A percentile compares a stretch with the other conserved stretches of the same genome.
Evolutionary conservation across 2,797 vertebrate species (phyloP).

Genomic region (Heteromormyrus szaboi): DNA sequence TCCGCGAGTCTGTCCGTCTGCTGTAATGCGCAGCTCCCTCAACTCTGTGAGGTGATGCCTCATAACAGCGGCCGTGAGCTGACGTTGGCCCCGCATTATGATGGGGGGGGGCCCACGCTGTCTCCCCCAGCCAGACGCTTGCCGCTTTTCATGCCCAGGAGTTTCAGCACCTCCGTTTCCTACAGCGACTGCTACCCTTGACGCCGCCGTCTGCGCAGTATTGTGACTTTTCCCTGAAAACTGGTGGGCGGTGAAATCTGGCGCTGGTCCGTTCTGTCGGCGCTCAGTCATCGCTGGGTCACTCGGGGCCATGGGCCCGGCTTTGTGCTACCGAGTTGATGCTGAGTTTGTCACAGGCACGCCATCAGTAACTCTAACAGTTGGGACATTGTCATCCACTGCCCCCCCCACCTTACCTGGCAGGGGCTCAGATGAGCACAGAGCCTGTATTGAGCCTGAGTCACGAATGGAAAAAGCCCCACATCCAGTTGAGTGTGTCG

Average conservation of each 20-base stretch:
- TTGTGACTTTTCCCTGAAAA: not conserved
- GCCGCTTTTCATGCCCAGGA: not conserved
- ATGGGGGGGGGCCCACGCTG: not conserved
- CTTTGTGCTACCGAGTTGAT: not conserved
- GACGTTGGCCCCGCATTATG: not conserved
- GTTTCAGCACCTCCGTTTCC: not conserved
- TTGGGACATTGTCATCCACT: not conserved
- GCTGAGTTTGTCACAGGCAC: not conserved
- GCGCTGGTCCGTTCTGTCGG: not conserved
- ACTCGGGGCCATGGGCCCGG: not conserved
- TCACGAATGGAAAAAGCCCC: not conserved
- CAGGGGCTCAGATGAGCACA: not conserved
- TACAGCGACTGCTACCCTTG: not conserved
- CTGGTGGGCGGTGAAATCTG: not conserved
- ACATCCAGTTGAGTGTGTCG: not conserved
- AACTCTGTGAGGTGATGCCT: not conserved
- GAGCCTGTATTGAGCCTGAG: not conserved
- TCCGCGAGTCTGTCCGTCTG: not conserved
- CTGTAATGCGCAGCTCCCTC: not conserved
- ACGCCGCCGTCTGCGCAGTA: not conserved
- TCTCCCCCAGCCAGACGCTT: not conserved
- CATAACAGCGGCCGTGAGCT: not conserved
- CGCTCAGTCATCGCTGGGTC: not conserved
- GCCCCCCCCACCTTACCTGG: not conserved
- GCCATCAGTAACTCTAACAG: not conserved